Base-by-base conservation (phyloP, 2,888 invertebrate species). In the Acronicta leporina region DNA sequence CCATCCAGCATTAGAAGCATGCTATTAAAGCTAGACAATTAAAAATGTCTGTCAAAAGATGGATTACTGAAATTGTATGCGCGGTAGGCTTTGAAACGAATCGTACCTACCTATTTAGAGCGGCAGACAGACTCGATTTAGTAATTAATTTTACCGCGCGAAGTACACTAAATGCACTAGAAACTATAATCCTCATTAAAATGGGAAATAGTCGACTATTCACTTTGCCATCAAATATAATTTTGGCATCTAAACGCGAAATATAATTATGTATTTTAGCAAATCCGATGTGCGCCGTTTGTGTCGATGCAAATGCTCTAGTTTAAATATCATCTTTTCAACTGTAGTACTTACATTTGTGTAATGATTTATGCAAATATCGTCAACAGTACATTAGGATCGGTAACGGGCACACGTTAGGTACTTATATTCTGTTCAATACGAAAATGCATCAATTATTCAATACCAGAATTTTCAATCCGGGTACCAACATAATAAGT, bases 181-280 rank as follows among this genome's bases (percentile, higher is more conserved):
- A 91, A 92, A 92, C 92, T 91, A 91, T 94, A 93, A 94, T 94
- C 92, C 93, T 88, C 89, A 91, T 92, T 92, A 92, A 93, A 93
- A 91, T 91, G 83, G 92, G 90, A 92, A 90, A 92, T 90, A 92
- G 84, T 86, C 88, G 88, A 84, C 91, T 90, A 90, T 93, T 92
- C 92, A 87, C 87, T 89, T 84, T 84, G 83, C 86, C 84, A 89
- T 88, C 87, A 91, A 91, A 92, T 92, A 92, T 92, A 90, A 92
- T 92, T 92, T 90, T 88, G 87, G 88, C 87, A 92, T 88, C 92
- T 92, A 92, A 92, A 90, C 87, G 88, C 79, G 80, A 76, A 88
- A 85, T 79, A 86, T 88, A 89, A 92, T 91, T 90, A 88, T 85
- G 86, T 85, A 79, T 88, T 90, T 87, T 70, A 61, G 49, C 74